These are phyloP conservation scores for Dioctria rufipes DNA, from an alignment of 2,888 invertebrate genomes.

Conservation along the genomic window DNA sequence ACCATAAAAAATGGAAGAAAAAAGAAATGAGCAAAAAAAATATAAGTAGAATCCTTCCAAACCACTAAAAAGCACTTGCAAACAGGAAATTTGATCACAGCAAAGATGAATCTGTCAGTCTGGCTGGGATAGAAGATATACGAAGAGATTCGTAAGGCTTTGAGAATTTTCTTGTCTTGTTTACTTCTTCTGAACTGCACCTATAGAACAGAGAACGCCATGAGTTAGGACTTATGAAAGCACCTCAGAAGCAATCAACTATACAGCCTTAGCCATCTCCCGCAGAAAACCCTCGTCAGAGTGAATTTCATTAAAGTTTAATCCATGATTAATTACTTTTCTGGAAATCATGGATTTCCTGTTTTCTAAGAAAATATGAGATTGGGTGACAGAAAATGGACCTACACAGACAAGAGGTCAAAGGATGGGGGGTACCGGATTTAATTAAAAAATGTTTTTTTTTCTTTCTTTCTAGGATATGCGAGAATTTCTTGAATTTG, in stretches of 20 bases:
- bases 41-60: slow-evolving; percentile 19
- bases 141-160: not conserved
- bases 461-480: not conserved
- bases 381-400: not conserved
- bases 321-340: slow-evolving; percentile 43
- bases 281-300: not conserved
- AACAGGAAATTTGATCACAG: slow-evolving; percentile 42
- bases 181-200: not conserved
- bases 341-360: slow-evolving; percentile 25
- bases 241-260: not conserved
- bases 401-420: not conserved
- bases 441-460: not conserved
- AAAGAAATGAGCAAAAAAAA: no score
- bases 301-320: slow-evolving; percentile 42
- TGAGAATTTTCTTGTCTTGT: not conserved
- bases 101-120: slow-evolving; percentile 27
- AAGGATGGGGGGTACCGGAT: not conserved
- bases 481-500: slow-evolving; percentile 10
- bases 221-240: not conserved
- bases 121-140: no score
- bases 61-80: slow-evolving; percentile 14
- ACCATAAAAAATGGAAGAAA: not conserved
- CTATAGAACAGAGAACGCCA: not conserved
- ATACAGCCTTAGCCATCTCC: not conserved
- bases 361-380: slow-evolving; percentile 32